A percentile compares a stretch with the other conserved stretches of the same genome.
These are phyloP conservation scores for Sphinx pinastri DNA, from an alignment of 2,888 invertebrate species.

Conservation along the genomic window DNA sequence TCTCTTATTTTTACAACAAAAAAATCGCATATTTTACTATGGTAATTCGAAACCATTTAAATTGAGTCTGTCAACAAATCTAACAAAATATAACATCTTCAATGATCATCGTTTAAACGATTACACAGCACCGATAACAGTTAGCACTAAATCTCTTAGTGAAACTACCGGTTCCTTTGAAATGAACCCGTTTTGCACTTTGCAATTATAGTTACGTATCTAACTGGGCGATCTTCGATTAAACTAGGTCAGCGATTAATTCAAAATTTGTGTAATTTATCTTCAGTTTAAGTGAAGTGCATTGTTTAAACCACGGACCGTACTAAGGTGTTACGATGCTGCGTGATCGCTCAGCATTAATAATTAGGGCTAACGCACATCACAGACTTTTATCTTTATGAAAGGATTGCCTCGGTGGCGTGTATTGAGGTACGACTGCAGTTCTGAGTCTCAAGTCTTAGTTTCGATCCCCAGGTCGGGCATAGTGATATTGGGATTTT, in stretches of 20 bases:
- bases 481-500: too few species aligned
- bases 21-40: too few species aligned
- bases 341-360: constrained; percentile 65
- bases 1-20: too few species aligned
- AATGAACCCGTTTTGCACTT: constrained; percentile 4
- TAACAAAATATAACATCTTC: too few species aligned
- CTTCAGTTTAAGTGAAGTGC: constrained; percentile 53
- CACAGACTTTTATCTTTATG: neutral
- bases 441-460: too few species aligned
- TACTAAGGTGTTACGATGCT: constrained; percentile 69
- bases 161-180: constrained; percentile 1
- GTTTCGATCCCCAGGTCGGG: too few species aligned
- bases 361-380: constrained; percentile 60
- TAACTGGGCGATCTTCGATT: constrained; percentile 8
- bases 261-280: constrained; percentile 56
- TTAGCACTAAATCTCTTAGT: neutral
- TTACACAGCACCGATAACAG: neutral
- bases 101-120: neutral
- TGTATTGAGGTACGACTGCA: too few species aligned
- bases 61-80: too few species aligned
- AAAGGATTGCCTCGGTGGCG: too few species aligned
- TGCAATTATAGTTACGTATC: neutral
- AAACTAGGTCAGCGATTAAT: constrained; percentile 38
- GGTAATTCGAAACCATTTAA: too few species aligned
- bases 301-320: constrained; percentile 65